Evolutionary conservation across 2,113 vertebrate genomes (phyloP).

Genomic region (Perca flavescens): DNA sequence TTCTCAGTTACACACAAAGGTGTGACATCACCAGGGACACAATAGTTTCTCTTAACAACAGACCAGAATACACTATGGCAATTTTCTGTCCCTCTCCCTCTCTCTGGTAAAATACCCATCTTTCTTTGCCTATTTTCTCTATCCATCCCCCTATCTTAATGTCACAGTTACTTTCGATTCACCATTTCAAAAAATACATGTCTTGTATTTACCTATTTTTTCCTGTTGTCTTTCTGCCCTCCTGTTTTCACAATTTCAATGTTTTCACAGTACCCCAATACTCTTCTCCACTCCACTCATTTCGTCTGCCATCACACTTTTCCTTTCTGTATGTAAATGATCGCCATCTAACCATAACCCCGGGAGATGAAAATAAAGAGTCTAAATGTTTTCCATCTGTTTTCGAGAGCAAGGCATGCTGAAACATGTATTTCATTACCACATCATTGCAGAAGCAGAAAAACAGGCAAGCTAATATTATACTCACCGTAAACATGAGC

Average conservation of each 20-base stretch:
- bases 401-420: constrained; percentile 4
- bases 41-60: constrained; percentile 50
- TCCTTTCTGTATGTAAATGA: constrained; percentile 58
- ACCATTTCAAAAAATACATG: background rate
- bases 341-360: constrained; percentile 29
- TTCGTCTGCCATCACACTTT: background rate
- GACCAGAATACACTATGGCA: constrained; percentile 47
- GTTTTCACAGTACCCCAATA: constrained; percentile 5
- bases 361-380: constrained; percentile 44
- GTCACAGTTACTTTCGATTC: background rate
- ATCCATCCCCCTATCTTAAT: background rate
- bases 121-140: background rate
- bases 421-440: constrained; percentile 54
- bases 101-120: background rate
- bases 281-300: background rate
- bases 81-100: constrained; percentile 10
- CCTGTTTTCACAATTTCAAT: constrained; percentile 1
- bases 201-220: background rate
- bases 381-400: constrained; percentile 35
- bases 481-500: constrained; percentile 97
- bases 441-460: constrained; percentile 16
- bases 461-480: constrained; percentile 4
- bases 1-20: constrained; percentile 50
- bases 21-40: constrained; percentile 58
- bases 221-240: background rate